phyloP scores from a whole-genome alignment of 2,888 invertebrate genomes.

The Choreutis nemorana region DNA sequence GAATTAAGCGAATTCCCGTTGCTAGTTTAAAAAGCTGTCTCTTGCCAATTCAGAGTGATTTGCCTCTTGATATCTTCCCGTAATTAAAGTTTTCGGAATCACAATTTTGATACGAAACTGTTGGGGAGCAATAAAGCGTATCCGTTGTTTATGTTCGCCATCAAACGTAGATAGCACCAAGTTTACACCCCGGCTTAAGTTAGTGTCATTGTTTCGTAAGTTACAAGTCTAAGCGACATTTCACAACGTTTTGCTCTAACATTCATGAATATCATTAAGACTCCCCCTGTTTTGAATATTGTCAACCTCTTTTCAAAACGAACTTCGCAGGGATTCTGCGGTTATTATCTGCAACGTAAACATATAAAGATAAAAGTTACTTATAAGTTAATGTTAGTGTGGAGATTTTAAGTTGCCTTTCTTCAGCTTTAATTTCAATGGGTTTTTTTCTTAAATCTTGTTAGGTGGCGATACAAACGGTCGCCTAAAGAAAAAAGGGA shows the following conservation, averaged over 20 bases:
- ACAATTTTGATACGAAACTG: conserved; percentile 40
- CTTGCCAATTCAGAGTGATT: conserved; percentile 22
- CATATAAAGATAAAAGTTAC: no score
- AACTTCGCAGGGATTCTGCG: conserved; percentile 41
- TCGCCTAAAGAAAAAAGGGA: conserved; percentile 37
- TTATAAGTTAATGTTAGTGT: conserved; percentile 26
- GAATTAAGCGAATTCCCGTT: conserved; percentile 35
- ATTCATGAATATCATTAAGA: conserved; percentile 61
- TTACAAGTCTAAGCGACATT: conserved; percentile 57
- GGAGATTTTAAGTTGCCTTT: conserved; percentile 16
- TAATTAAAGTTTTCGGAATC: conserved; percentile 31
- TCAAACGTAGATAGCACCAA: conserved; percentile 51
- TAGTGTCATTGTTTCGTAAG: conserved; percentile 61
- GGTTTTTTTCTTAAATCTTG: no score
- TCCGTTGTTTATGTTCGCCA: conserved; percentile 48
- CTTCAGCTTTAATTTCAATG: no score
- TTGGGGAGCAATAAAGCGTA: conserved; percentile 38
- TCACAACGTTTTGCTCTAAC: conserved; percentile 50
- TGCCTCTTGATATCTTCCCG: conserved; percentile 20
- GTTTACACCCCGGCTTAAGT: conserved; percentile 55
- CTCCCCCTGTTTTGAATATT: conserved; percentile 52
- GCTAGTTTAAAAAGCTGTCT: conserved; percentile 22
- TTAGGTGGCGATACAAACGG: conserved; percentile 53
- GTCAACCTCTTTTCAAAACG: conserved; percentile 31
- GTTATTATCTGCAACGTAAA: no score